phyloP scores from a whole-genome alignment of 2,888 invertebrate genomes.

The Kuschelorhynchus macadamiae region DNA sequence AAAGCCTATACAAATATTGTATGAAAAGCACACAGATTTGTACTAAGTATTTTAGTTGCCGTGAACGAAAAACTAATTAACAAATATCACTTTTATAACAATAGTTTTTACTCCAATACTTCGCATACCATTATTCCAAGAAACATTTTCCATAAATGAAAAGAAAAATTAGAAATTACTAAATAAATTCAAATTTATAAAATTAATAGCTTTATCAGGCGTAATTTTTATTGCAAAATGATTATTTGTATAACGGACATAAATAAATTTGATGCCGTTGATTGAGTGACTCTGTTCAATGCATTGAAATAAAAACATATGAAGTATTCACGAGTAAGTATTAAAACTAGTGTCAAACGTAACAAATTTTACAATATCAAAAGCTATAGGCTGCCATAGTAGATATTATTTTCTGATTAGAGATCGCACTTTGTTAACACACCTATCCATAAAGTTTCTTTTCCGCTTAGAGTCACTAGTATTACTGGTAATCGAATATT shows the following conservation, averaged over 20 bases:
- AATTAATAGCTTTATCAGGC: too few species aligned
- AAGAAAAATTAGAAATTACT: too few species aligned
- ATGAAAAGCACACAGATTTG: slow-evolving; percentile 60
- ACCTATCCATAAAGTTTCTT: slow-evolving; percentile 88
- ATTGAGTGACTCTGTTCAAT: too few species aligned
- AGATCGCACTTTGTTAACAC: slow-evolving; percentile 87
- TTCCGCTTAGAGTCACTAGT: slow-evolving; percentile 76
- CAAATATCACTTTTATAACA: slow-evolving; percentile 54
- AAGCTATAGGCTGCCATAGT: slow-evolving; percentile 36
- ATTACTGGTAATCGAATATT: slow-evolving; percentile 56
- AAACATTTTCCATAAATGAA: too few species aligned
- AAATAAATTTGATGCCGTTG: slow-evolving; percentile 9
- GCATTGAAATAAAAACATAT: background rate
- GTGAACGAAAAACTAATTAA: slow-evolving; percentile 54
- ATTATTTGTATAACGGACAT: slow-evolving; percentile 4
- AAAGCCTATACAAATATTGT: slow-evolving; percentile 55
- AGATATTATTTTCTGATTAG: slow-evolving; percentile 70
- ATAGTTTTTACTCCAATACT: slow-evolving; percentile 23
- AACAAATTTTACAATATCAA: slow-evolving; percentile 50
- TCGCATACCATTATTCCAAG: slow-evolving; percentile 16
- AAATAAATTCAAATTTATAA: too few species aligned
- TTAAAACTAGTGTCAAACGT: slow-evolving; percentile 39
- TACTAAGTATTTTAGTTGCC: slow-evolving; percentile 63
- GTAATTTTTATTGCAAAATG: too few species aligned
- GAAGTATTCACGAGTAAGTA: background rate